Base-by-base conservation (phyloP, 1,140 invertebrate species). In the Conopomorpha cramerella region DNA sequence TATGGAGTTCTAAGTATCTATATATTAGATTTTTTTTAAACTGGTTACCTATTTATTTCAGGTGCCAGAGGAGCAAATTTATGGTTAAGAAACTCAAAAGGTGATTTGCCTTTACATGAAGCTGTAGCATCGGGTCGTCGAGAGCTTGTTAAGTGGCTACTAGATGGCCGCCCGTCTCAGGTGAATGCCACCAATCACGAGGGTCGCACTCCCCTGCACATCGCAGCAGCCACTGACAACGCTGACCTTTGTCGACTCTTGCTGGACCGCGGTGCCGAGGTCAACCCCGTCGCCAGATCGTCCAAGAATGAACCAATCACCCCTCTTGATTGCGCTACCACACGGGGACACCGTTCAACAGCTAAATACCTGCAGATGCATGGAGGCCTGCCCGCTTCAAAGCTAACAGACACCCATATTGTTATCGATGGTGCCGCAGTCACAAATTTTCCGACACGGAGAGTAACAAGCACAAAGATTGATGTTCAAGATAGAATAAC, bases 141-240 rank as follows among this genome's bases (percentile, higher is more conserved):
- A 41, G 95, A 94, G 49, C 55, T 95, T 27, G 85, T 95, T 0
- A 82, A 86, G 51, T 98, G 94, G 94, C 72, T 98, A 4, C 77
- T 96, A 15, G 84, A 85, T 17, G 86, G 90, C 46, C 78, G 91
- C 38, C 90, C 91, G 0, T 89, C 90, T 29, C 86, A 92, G 41
- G 84, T 96, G 0, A 93, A 96, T 59, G 86, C 89, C 10, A 85
- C 90, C 8, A 98, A 98, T 58, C 91, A 93, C 49, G 93, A 96
- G 56, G 96, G 96, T 0, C 84, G 94, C 44, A 94, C 92, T 19
- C 86, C 93, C 11, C 77, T 99, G 15, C 97, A 99, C 70, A 89
- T 99, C 27, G 94, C 96, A 0, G 94, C 96, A 0, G 83, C 95
- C 23, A 92, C 93, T 54, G 96, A 98, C 51, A 92, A 98, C 65